Conservation (phyloP, 2,113 vertebrate genomes). For the Epinephelus fuscoguttatus region DNA sequence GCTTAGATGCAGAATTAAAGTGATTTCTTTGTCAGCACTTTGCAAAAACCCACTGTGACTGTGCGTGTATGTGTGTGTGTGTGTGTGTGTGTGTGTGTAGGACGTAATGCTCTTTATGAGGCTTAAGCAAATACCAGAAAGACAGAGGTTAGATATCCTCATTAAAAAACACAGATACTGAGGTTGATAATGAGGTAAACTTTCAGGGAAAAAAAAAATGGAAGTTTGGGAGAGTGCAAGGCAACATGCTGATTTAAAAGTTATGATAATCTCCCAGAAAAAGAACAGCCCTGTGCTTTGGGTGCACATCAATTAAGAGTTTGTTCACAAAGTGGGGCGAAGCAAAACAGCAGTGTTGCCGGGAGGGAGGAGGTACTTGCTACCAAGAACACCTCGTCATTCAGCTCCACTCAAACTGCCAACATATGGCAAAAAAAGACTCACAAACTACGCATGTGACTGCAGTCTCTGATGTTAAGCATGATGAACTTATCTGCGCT, state of each 20-base stretch:
- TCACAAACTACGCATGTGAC: no score
- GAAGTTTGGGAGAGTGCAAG: slow-evolving; percentile 22
- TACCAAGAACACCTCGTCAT: neutral
- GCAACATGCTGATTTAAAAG: slow-evolving; percentile 46
- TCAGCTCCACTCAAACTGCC: slow-evolving; percentile 2
- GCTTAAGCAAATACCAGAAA: slow-evolving; percentile 55
- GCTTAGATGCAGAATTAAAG: slow-evolving; percentile 59
- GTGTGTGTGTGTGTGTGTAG: slow-evolving; percentile 34
- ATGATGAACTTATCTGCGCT: neutral
- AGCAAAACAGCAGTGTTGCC: slow-evolving; percentile 23
- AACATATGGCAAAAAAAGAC: neutral
- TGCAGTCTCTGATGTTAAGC: no score
- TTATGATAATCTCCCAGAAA: slow-evolving; percentile 41
- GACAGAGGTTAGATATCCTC: slow-evolving; percentile 45
- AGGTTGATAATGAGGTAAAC: slow-evolving; percentile 58
- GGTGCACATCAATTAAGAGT: slow-evolving; percentile 41
- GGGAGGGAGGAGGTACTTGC: slow-evolving; percentile 10
- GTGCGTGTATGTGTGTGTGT: slow-evolving; percentile 12
- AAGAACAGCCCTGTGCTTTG: slow-evolving; percentile 24
- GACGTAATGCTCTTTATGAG: slow-evolving; percentile 45
- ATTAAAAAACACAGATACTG: slow-evolving; percentile 58
- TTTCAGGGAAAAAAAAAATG: slow-evolving; percentile 26
- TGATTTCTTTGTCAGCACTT: slow-evolving; percentile 74
- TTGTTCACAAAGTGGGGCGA: slow-evolving; percentile 55
- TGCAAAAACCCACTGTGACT: slow-evolving; percentile 51